Conservation (phyloP, 92 coral and sea anemone genomes). For the Epizoanthus scotinus region DNA sequence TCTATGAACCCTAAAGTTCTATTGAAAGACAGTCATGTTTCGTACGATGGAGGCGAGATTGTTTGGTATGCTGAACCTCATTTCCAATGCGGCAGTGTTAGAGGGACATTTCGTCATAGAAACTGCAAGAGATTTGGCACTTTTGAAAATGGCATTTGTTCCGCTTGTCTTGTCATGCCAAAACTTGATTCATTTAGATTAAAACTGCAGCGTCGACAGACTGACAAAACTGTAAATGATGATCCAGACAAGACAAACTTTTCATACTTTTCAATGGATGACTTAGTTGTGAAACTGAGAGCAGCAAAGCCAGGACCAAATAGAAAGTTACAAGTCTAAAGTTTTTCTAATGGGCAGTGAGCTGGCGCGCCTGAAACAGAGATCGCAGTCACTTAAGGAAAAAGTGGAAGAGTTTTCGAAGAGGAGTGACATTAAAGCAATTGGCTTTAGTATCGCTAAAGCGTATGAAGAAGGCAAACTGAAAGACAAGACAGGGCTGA, state of each 20-base stretch:
- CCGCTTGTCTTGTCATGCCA: constrained; percentile 49
- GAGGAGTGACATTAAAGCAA: constrained; percentile 45
- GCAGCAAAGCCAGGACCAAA: constrained; percentile 52
- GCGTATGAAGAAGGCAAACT: constrained; percentile 51
- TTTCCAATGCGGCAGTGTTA: constrained; percentile 35
- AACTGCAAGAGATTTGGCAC: constrained; percentile 49
- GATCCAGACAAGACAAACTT: constrained; percentile 17
- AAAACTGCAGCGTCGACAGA: constrained; percentile 43
- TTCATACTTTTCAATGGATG: constrained; percentile 29
- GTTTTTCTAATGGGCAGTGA: constrained; percentile 44
- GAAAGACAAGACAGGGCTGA: constrained; percentile 24
- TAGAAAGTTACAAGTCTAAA: constrained; percentile 36
- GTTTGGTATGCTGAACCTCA: constrained; percentile 45
- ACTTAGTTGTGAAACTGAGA: constrained; percentile 40
- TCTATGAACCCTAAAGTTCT: constrained; percentile 44
- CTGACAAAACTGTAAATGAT: constrained; percentile 35
- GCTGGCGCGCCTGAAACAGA: constrained; percentile 33
- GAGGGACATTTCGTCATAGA: constrained; percentile 53
- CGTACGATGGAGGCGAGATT: constrained; percentile 50
- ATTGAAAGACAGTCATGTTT: constrained; percentile 31
- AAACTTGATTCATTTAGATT: constrained; percentile 50
- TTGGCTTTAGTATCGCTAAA: constrained; percentile 44
- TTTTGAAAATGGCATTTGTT: constrained; percentile 39
- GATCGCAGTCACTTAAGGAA: constrained; percentile 26
- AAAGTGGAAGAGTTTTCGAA: constrained; percentile 42